Percentiles rank a stretch among this genome's conserved stretches.
These are phyloP conservation scores for Triops cancriformis DNA, from an alignment of 1,140 invertebrate genomes.

Conservation along the genomic window DNA sequence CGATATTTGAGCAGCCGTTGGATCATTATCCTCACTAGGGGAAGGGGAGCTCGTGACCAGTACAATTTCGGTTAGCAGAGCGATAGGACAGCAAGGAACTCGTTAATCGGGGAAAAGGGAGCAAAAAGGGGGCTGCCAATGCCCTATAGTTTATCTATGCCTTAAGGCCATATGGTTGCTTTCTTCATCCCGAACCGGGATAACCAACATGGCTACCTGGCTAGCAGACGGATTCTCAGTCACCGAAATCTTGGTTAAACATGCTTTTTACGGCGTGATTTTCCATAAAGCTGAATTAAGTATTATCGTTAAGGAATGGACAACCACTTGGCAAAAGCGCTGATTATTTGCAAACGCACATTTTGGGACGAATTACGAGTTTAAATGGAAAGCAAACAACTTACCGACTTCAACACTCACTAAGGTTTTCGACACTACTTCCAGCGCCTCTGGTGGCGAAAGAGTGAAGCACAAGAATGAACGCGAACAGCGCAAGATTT, in stretches of 20 bases:
- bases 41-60: too few species aligned
- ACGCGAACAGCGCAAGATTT: neutral
- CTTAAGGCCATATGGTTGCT: neutral
- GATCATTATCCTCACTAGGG: neutral
- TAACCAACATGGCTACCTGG: neutral
- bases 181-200: neutral
- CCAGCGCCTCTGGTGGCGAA: neutral
- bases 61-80: too few species aligned
- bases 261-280: too few species aligned
- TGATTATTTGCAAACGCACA: too few species aligned
- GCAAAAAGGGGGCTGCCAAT: neutral
- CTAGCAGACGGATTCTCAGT: neutral
- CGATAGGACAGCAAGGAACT: too few species aligned
- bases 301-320: too few species aligned
- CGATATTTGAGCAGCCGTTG: neutral
- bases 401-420: neutral
- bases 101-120: too few species aligned
- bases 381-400: neutral
- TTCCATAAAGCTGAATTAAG: too few species aligned
- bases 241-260: too few species aligned
- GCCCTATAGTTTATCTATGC: neutral
- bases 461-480: neutral
- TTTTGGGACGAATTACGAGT: neutral
- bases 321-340: too few species aligned
- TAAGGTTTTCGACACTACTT: neutral